Percentiles rank a stretch among this genome's conserved stretches.
Evolutionary conservation across 2,888 invertebrate species (phyloP).

Genomic region (Hirudinaria manillensis): DNA sequence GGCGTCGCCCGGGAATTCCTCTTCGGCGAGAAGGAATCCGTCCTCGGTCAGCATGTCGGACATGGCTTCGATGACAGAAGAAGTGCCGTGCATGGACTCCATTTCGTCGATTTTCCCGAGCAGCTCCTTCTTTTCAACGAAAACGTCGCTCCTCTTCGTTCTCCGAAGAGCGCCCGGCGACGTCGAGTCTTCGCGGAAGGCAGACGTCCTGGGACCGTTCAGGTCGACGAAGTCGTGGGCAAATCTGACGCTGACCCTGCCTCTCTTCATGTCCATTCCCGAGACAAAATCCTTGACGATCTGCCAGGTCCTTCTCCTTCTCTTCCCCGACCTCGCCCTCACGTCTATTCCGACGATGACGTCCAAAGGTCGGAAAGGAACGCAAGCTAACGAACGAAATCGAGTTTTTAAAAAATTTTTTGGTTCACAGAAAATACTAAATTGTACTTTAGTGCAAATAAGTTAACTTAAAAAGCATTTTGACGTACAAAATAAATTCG

Average conservation of each 20-base stretch:
- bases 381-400: not conserved
- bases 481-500: not conserved
- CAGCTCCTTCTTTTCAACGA: constrained; percentile 14
- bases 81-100: constrained; percentile 17
- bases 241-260: constrained; percentile 20
- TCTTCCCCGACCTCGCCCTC: not conserved
- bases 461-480: not conserved
- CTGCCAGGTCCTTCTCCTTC: constrained; percentile 3
- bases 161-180: not conserved
- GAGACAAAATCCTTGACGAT: constrained; percentile 17
- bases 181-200: not conserved
- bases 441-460: not conserved
- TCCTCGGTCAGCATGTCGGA: not conserved
- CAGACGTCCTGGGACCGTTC: not conserved
- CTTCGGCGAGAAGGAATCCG: not conserved
- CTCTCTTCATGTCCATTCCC: constrained; percentile 13
- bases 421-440: not conserved
- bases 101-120: constrained; percentile 3
- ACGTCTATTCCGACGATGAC: constrained; percentile 9
- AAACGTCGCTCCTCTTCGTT: not conserved
- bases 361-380: not conserved
- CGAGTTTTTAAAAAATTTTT: not conserved
- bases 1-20: not conserved
- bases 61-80: constrained; percentile 9
- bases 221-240: constrained; percentile 15